Percentiles rank a stretch among this genome's conserved stretches.
Conservation (phyloP, 2,113 vertebrate species). For the Tachycineta bicolor region DNA sequence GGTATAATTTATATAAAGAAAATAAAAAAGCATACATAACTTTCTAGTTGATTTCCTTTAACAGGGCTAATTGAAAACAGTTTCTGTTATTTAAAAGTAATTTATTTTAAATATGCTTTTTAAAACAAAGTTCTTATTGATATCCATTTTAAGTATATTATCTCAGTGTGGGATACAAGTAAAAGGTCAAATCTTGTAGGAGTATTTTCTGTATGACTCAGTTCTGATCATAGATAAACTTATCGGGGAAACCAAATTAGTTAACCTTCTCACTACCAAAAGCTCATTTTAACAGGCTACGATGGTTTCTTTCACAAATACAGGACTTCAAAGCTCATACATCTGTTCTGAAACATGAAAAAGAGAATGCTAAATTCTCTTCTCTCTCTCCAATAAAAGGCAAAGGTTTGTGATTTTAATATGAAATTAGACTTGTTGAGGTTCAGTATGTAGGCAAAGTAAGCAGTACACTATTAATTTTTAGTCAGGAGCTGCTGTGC, state of each 20-base stretch:
- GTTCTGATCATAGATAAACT: slow-evolving; percentile 77
- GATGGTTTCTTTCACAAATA: slow-evolving; percentile 6
- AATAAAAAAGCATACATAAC: slow-evolving; percentile 69
- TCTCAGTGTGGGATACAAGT: slow-evolving; percentile 79
- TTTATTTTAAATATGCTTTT: slow-evolving; percentile 76
- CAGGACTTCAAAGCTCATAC: slow-evolving; percentile 20
- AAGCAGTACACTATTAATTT: not conserved
- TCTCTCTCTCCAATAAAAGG: slow-evolving; percentile 2
- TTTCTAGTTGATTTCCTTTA: slow-evolving; percentile 69
- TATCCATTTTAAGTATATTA: slow-evolving; percentile 75
- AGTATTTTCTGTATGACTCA: slow-evolving; percentile 82
- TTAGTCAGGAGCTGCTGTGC: not conserved
- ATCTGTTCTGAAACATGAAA: slow-evolving; percentile 42
- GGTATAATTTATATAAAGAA: slow-evolving; percentile 74
- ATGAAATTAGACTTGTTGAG: not conserved
- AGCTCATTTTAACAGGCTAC: slow-evolving; percentile 29
- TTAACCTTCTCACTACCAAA: slow-evolving; percentile 70
- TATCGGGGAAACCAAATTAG: slow-evolving; percentile 77
- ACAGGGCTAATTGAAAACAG: slow-evolving; percentile 76
- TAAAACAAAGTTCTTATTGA: slow-evolving; percentile 77
- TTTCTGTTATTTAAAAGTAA: slow-evolving; percentile 77
- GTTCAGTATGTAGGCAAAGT: not conserved
- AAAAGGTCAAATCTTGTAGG: slow-evolving; percentile 81
- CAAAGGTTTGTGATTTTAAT: not conserved
- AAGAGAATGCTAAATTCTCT: not conserved